phyloP scores from a whole-genome alignment of 1,140 invertebrate species.

The Lepidurus packardi region DNA sequence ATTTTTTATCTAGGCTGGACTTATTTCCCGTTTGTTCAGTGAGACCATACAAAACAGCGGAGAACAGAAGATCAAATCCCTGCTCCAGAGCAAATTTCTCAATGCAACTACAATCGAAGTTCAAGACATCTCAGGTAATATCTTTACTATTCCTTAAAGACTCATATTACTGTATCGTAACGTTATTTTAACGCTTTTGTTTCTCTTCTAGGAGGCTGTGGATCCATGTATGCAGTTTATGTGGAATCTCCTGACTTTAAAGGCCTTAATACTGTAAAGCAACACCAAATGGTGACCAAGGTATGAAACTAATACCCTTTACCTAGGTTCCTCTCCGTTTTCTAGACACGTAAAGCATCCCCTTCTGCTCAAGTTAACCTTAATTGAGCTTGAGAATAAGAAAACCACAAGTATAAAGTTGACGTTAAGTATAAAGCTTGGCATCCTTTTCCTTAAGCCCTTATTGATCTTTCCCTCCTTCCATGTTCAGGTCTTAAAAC shows the following conservation, averaged over 20 bases:
- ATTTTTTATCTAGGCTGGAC: not conserved
- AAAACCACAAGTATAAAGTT: no score
- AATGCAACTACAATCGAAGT: slow-evolving; percentile 61
- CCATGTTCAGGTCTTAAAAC: slow-evolving; percentile 57
- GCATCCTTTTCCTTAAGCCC: no score
- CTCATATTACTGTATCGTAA: slow-evolving; percentile 12
- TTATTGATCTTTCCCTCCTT: slow-evolving; percentile 34
- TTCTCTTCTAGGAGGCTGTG: slow-evolving; percentile 63
- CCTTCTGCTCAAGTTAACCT: no score
- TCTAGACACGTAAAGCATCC: no score
- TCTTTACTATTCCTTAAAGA: not conserved
- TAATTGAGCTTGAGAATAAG: no score
- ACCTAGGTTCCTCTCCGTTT: no score
- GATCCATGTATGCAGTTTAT: slow-evolving; percentile 78
- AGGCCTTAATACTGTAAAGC: slow-evolving; percentile 68
- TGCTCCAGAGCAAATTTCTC: slow-evolving; percentile 50
- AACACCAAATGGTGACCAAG: slow-evolving; percentile 72
- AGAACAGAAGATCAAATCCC: not conserved
- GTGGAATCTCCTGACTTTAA: slow-evolving; percentile 69
- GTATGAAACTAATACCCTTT: slow-evolving; percentile 42
- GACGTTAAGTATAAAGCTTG: no score
- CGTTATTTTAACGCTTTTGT: slow-evolving; percentile 31
- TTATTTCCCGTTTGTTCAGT: not conserved
- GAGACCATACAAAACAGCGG: not conserved
- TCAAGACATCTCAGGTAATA: slow-evolving; percentile 60